Base-by-base conservation (phyloP, 2,888 invertebrate species). In the Cephus spinipes region DNA sequence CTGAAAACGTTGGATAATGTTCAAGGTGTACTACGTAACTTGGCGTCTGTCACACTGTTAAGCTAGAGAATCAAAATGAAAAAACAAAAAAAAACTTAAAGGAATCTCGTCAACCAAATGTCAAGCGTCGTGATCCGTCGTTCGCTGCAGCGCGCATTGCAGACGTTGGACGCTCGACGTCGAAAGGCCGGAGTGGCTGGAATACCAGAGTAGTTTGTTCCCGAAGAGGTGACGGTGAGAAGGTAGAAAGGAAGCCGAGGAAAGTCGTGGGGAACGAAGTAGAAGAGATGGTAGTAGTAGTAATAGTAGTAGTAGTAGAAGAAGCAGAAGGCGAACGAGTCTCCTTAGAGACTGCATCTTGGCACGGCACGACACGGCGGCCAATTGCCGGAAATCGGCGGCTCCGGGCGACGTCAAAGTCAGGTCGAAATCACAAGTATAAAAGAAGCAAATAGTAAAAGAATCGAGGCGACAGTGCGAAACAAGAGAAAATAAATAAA, bases 331-430 rank as follows among this genome's bases (percentile, higher is more conserved):
- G 55, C 23, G 55, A 55, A 55, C 55, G 55, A 71, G 69, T 74
- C 32, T 76, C 76, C 73, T 81, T 73, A 77, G 83, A 83, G 84
- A 83, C 83, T 85, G 81, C 83, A 85, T 77, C 81, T 85, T 87
- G 83, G 83, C 84, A 84, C 78, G 55, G 55, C 55, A 71, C 71
- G 81, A 79, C 75, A 80, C 73, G 74, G 79, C 75, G 80, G 80
- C 82, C 84, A 85, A 85, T 84, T 84, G 84, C 83, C 85, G 85
- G 86, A 84, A 87, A 86, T 87, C 82, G 86, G 84, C 81, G 81
- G 83, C 83, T 84, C 80, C 79, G 81, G 80, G 79, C 81, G 80
- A 81, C 83, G 83, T 83, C 84, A 83, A 82, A 86, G 85, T 84
- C 83, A 77, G 23, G 79, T 79, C 78, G 82, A 81, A 82, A 81